These are phyloP conservation scores for Lasioglossum villosulum DNA, from an alignment of 2,888 invertebrate species.

Conservation along the genomic window DNA sequence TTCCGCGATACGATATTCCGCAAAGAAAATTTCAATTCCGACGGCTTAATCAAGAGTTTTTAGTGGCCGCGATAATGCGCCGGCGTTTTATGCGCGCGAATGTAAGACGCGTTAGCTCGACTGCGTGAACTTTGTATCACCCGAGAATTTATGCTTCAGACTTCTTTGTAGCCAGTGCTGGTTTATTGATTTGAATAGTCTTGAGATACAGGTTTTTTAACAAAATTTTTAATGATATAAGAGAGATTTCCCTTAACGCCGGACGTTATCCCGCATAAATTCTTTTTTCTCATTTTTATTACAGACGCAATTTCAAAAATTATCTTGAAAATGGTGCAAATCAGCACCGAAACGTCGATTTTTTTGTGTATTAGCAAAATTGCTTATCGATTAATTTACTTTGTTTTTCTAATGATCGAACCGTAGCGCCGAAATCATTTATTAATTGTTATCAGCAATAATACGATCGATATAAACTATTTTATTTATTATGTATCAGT, in stretches of 20 bases:
- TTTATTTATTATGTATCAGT: neutral
- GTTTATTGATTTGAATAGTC: neutral
- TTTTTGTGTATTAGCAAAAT: too few relatives aligned
- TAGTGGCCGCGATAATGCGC: neutral
- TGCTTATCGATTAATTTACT: too few relatives aligned
- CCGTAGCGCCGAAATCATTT: too few relatives aligned
- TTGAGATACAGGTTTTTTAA: neutral
- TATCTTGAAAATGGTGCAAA: too few relatives aligned
- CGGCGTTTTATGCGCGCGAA: neutral
- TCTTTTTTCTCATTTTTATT: too few relatives aligned
- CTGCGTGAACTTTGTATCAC: neutral
- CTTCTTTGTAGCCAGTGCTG: neutral
- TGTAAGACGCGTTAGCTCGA: neutral
- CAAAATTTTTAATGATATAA: neutral
- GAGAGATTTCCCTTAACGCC: too few relatives aligned
- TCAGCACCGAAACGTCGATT: too few relatives aligned
- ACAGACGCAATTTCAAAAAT: too few relatives aligned
- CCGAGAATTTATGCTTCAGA: neutral
- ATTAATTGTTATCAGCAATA: too few relatives aligned
- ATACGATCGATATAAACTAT: too few relatives aligned
- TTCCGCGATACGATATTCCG: neutral
- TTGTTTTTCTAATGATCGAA: too few relatives aligned
- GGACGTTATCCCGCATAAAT: too few relatives aligned
- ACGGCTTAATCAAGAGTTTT: constrained; percentile 3
- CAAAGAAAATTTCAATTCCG: constrained; percentile 5